Conservation (phyloP, 2,113 vertebrate species). For the Gallinago media region DNA sequence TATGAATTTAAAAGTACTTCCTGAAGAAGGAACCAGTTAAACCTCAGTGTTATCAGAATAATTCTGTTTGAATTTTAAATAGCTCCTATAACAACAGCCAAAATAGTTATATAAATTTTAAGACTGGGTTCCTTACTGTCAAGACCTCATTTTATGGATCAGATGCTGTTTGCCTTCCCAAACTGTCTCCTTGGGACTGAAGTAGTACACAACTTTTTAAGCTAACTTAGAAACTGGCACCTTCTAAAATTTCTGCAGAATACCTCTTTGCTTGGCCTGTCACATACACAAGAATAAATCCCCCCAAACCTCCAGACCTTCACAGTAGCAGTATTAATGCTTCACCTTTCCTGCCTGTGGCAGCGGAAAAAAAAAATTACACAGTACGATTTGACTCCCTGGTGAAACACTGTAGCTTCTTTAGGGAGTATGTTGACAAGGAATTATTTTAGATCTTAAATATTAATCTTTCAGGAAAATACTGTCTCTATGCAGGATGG, state of each 20-base stretch:
- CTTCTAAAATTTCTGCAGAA: not conserved
- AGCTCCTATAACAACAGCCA: not conserved
- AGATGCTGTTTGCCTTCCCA: not conserved
- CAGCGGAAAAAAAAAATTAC: not conserved
- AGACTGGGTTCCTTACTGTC: not conserved
- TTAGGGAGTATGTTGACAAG: fast-evolving
- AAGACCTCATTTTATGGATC: not conserved
- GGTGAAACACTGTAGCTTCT: not conserved
- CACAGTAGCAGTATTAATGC: not conserved
- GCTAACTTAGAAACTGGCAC: not conserved
- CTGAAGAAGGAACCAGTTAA: not conserved
- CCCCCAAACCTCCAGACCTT: not conserved
- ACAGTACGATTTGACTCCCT: not conserved
- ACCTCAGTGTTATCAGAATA: not conserved
- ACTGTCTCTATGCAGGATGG: not conserved
- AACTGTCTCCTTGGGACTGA: not conserved
- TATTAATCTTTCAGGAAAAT: not conserved
- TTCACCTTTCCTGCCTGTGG: not conserved
- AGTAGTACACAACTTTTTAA: not conserved
- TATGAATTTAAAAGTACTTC: not conserved
- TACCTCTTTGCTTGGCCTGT: not conserved
- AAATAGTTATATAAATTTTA: not conserved
- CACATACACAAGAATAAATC: not conserved
- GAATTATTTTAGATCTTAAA: not conserved
- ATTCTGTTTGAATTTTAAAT: not conserved